Base-by-base conservation (phyloP, 2,113 vertebrate genomes). In the Melozone crissalis region DNA sequence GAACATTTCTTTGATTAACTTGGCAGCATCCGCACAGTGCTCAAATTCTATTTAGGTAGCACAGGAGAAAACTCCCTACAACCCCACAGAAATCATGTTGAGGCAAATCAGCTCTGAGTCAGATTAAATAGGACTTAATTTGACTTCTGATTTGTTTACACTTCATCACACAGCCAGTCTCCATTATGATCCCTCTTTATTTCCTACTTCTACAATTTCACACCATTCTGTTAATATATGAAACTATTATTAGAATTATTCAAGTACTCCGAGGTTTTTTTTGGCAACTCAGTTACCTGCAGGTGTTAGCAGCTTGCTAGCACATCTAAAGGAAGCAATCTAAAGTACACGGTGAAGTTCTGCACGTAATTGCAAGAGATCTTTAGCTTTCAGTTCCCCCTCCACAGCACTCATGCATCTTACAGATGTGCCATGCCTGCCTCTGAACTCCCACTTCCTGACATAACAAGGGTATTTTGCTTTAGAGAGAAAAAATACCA, bases 81-180 rank as follows among this genome's bases (percentile, higher is more conserved):
- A 89, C 35, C 31, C 57, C 65, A 30, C 22, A 68, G 76, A 78
- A 95, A 66, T 72, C 91, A 86, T 73, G 72, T 65, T 81, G 88
- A 96, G 85, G 58, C 72, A 96, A 87, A 84, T 92, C 57, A 82
- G 33, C 65, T 59, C 72, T 44, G 37, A 93, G 79, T 86, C 79
- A 86, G 51, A 93, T 68, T 81, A 81, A 91, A 92, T 13, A 66
- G 66, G 88, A 72, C 41, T 72, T 95, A 86, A 92, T 96, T 96
- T 89, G 54, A 90, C 83, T 96, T 87, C 76, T 90, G 69, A 79
- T 92, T 81, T 93, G 65, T 93, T 95, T 94, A 87, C 61, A 90
- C 83, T 86, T 94, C 83, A 78, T 93, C 54, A 78, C 83, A 52
- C 76, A 95, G 87, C 66, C 71, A 69, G 90, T 61, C 89, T 84